Evolutionary conservation across 2,113 vertebrate species (phyloP).

Genomic region (Ammodytes dubius): DNA sequence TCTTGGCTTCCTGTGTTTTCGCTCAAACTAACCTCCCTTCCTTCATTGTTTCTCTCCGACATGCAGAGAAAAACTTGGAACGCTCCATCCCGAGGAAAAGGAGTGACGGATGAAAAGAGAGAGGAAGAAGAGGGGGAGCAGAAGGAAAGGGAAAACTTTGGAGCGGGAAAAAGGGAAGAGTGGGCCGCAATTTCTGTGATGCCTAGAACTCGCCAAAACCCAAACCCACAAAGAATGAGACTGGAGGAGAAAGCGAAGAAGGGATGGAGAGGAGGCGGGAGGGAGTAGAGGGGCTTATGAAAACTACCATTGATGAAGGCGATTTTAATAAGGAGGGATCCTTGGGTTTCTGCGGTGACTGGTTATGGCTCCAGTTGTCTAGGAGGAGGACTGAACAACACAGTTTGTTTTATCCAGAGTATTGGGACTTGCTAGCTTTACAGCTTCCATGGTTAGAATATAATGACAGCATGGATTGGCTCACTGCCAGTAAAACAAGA

Average conservation of each 20-base stretch:
- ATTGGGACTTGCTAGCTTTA: constrained; percentile 29
- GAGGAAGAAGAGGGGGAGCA: constrained; percentile 24
- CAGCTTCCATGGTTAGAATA: constrained; percentile 20
- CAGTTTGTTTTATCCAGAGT: constrained; percentile 72
- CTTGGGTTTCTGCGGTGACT: constrained; percentile 77
- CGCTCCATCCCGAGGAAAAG: constrained; percentile 45
- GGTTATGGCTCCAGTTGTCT: constrained; percentile 81
- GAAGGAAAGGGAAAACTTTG: constrained; percentile 38
- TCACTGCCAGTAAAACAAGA: constrained; percentile 5
- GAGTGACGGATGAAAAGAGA: constrained; percentile 45
- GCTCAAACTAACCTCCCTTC: constrained; percentile 53
- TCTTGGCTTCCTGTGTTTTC: constrained; percentile 68
- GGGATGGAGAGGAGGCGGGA: constrained; percentile 38
- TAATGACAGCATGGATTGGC: constrained; percentile 37
- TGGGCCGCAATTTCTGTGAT: constrained; percentile 60
- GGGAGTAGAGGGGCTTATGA: constrained; percentile 68
- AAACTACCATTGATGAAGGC: constrained; percentile 63
- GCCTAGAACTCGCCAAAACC: constrained; percentile 57
- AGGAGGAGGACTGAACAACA: constrained; percentile 70
- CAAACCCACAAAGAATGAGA: constrained; percentile 78
- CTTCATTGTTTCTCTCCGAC: constrained; percentile 64
- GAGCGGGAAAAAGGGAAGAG: constrained; percentile 37
- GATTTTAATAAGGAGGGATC: constrained; percentile 71
- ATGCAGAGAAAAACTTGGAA: constrained; percentile 52
- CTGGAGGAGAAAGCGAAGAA: constrained; percentile 51